phyloP scores from a whole-genome alignment of 2,797 vertebrate genomes.

The Prunella strophiata region DNA sequence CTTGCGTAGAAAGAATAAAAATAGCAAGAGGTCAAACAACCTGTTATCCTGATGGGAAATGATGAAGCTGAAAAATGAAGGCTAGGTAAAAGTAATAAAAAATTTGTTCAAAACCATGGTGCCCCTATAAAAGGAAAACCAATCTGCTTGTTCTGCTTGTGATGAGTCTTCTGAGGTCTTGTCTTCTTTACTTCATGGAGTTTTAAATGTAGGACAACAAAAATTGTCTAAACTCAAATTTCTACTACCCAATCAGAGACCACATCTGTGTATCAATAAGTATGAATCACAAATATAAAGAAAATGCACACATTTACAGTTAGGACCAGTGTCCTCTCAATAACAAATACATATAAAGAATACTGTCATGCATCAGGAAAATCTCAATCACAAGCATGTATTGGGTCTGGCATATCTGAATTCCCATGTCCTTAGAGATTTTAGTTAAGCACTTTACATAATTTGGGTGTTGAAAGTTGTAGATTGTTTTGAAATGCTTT shows the following conservation, averaged over 20 bases:
- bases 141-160: neutral
- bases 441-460: neutral
- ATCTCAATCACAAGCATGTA: neutral
- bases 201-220: neutral
- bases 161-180: neutral
- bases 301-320: neutral
- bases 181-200: neutral
- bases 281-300: rapidly evolving
- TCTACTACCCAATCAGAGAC: neutral
- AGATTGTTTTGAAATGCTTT: neutral
- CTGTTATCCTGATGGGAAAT: neutral
- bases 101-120: neutral
- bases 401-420: neutral
- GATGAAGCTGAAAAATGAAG: neutral
- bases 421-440: neutral
- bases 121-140: neutral
- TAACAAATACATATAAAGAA: neutral
- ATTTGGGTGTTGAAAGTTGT: slow-evolving; percentile 9
- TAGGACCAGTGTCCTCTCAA: neutral
- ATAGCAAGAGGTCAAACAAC: neutral
- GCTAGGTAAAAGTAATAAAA: neutral
- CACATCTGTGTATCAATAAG: neutral
- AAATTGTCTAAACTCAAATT: neutral
- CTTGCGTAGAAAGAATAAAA: neutral
- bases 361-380: neutral